Evolutionary conservation across 2,113 vertebrate genomes (phyloP), one percentile per base, ranked within the genome.

Genomic region (Percopsis transmontana): DNA sequence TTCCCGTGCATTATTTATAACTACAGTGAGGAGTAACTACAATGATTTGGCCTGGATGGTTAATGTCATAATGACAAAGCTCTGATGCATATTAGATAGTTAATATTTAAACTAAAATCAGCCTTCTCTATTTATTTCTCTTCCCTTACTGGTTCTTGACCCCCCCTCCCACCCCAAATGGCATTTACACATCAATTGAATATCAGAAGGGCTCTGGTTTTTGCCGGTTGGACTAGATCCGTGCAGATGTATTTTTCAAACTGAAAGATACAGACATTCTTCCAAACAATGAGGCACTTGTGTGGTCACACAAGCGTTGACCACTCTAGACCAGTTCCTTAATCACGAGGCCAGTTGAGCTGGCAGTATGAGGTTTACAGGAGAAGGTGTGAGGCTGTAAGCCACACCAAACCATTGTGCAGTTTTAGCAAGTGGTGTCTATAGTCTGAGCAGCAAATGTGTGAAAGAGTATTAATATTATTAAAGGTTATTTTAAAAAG

Each of bases 51-150:
- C 8, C 61, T 13, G 38, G 50, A 27, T 20, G 52, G 76, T n/a
- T 59, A 20, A 74, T 57, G 21, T 63, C 41, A 23, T 65, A 38
- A 2, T 19, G 0, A 53, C 76, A 58, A 56, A 0, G 7, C 19
- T 59, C 56, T 56, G 63, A 21, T 39, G 15, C 61, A 70, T 80
- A 87, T 79, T 68, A 58, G 23, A 70, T 10, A 53, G 39, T 76
- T 77, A 71, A 56, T 68, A 81, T 72, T 80, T 77, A 40, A 74
- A 82, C 80, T 63, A 68, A 56, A 56, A 56, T 60, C 48, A 60
- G 42, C 52, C 62, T 47, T 53, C 65, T 83, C 47, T 8, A 6
- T 62, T 23, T 39, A 39, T n/a, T n/a, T 56, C 27, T 56, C 1
- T 38, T 15, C 56, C 10, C 63, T 64, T 57, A 38, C 68, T 64